Evolutionary conservation across 2,113 vertebrate species (phyloP).

Genomic region (Macquaria australasica): DNA sequence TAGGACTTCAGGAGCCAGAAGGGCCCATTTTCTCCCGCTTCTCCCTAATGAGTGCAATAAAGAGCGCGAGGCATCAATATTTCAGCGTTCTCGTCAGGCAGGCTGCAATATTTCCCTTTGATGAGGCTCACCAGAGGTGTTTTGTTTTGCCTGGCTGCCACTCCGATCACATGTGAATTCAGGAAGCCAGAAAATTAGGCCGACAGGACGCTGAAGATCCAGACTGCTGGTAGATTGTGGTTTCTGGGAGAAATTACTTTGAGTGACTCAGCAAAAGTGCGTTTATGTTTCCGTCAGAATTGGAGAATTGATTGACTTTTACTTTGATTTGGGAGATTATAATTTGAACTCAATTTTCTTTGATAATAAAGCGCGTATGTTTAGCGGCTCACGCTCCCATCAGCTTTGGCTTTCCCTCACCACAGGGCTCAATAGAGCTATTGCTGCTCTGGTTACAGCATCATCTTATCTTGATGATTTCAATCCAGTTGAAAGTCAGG

Average conservation of each 20-base stretch:
- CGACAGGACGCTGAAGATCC: neutral
- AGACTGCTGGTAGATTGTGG: neutral
- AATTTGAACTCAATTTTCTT: neutral
- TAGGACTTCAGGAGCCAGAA: constrained; percentile 52
- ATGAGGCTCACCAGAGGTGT: constrained; percentile 66
- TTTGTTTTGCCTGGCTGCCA: constrained; percentile 56
- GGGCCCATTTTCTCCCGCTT: constrained; percentile 66
- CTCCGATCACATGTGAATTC: constrained; percentile 31
- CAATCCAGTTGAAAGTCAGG: constrained; percentile 21
- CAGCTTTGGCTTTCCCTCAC: neutral
- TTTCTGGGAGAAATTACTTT: constrained; percentile 7
- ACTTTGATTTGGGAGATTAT: neutral
- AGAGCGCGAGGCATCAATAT: constrained; percentile 75
- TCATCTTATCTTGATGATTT: constrained; percentile 15
- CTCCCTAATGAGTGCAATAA: constrained; percentile 72
- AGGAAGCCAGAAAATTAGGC: constrained; percentile 17
- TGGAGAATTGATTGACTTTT: neutral
- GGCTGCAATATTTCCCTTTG: constrained; percentile 63
- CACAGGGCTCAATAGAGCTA: neutral
- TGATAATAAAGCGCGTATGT: neutral
- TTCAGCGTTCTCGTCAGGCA: constrained; percentile 63
- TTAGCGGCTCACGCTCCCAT: neutral
- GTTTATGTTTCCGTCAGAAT: neutral
- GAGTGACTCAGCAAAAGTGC: constrained; percentile 14
- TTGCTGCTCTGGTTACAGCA: neutral